Conservation (phyloP, 2,113 vertebrate species). For the Irena cyanogastra region DNA sequence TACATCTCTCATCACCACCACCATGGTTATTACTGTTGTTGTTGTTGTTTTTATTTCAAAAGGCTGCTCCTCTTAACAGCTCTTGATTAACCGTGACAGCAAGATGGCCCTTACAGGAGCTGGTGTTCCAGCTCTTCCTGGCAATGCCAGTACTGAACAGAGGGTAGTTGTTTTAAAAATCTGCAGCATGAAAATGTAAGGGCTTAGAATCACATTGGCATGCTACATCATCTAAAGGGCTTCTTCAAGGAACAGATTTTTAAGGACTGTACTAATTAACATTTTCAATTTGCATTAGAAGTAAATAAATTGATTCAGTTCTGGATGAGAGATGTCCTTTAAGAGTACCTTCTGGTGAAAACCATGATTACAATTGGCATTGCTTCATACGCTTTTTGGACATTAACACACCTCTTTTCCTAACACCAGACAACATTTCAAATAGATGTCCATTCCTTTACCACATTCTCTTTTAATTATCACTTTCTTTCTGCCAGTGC, state of each 20-base stretch:
- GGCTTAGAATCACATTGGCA: background rate
- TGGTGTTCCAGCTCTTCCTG: background rate
- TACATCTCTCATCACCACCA: background rate
- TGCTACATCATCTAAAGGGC: background rate
- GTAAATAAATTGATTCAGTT: background rate
- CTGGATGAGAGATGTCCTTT: background rate
- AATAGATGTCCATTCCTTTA: background rate
- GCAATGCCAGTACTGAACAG: background rate
- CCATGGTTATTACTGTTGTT: background rate
- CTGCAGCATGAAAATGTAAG: background rate
- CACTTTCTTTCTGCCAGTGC: background rate
- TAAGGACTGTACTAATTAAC: background rate
- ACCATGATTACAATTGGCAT: background rate
- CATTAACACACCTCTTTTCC: background rate
- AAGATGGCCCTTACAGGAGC: background rate
- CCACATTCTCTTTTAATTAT: conserved; percentile 52
- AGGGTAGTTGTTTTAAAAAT: background rate
- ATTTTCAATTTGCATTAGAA: background rate
- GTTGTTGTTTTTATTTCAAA: background rate
- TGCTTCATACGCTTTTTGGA: background rate
- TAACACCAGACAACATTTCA: background rate
- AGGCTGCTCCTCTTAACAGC: background rate
- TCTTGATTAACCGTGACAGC: background rate
- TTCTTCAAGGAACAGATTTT: conserved; percentile 33
- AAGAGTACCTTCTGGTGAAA: background rate